Evolutionary conservation across 2,797 vertebrate species (phyloP), one percentile per base, ranked within the genome.

Genomic region (Helarctos malayanus): DNA sequence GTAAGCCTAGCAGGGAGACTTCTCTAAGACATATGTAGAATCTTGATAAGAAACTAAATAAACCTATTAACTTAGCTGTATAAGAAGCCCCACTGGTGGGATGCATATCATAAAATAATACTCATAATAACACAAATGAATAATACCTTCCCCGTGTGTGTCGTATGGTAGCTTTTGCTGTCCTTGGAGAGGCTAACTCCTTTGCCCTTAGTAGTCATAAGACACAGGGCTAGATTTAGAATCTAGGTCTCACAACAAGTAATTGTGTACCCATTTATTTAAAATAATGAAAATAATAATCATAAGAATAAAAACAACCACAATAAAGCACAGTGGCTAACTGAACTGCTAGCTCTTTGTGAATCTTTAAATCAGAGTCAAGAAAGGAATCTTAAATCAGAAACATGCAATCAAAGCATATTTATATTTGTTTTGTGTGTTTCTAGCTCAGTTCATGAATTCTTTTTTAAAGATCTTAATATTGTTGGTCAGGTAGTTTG

Each of bases 361-460:
- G 69, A 93, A 81, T 54, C 38, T 97, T 94, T 86, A 79, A 83
- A 86, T 82, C 32, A 85, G 54, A 82, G 11, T 41, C 75, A 71
- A 75, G 47, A 78, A 63, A 94, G 57, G 15, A 89, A 81, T 94
- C 95, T 92, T 89, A 91, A n/a, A 29, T 80, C 25, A 87, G 32
- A 93, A 94, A 45, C 32, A 86, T 10, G 2, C 19, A 79, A 69
- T 91, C 52, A 92, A 89, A 84, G 41, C 65, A 47, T 27, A 76
- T 89, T 91, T 80, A 89, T 92, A 45, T 92, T 96, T 89, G 49
- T 92, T 93, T 92, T 92, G 68, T 76, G 59, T 96, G 27, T 83
- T 95, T 82, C 19, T 78, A 93, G 45, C 5, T 95, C 47, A 82
- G 11, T 94, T 56, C 1, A 56, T 59, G 75, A 82, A 47, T 92